Base-by-base conservation (phyloP, 2,113 vertebrate genomes). In the Rhinopomastus cyanomelas region DNA sequence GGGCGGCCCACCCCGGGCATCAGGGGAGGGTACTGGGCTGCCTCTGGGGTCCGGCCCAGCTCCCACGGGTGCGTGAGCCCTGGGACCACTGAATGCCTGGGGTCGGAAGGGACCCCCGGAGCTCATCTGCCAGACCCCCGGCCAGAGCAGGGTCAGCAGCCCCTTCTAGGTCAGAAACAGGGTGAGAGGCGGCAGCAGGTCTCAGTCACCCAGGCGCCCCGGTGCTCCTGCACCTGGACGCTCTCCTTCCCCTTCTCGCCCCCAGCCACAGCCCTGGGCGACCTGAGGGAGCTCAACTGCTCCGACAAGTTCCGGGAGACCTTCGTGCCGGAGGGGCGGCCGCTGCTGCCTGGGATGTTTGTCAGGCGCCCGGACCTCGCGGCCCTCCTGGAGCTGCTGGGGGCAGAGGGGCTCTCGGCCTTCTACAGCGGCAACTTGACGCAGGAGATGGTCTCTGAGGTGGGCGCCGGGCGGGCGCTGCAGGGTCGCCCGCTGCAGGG, bases 341-440 rank as follows among this genome's bases (percentile, higher is more conserved):
- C 97, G 11, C 94, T 98, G 6, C 96, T 98, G 52, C 90, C 98
- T 3, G 99, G 98, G 29, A 95, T 95, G 34, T 97, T 98, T 15
- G 59, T 97, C 75, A 97, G 90, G 66, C 98, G 99, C 44, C 97
- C 88, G 7, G 99, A 99, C 96, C 97, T 99, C 6, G 99, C 99
- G 0, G 94, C 95, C 2, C 42, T 99, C 87, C 97, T 99, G 94
- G 97, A 98, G 83, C 92, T 95, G 22, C 92, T 99, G 4, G 98
- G 98, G 34, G 66, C 80, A 14, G 97, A 97, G 5, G 99, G 99
- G 16, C 94, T 96, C 8, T 96, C 98, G 0, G 98, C 98, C 77
- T 99, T 99, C 97, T 99, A 99, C 92, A 96, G 73, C 0, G 98
- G 98, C 60, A 99, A 99, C 94, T 65, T 99, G 91, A 98, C 98